Base-by-base conservation (phyloP, 2,113 vertebrate species). In the Pithys albifrons region DNA sequence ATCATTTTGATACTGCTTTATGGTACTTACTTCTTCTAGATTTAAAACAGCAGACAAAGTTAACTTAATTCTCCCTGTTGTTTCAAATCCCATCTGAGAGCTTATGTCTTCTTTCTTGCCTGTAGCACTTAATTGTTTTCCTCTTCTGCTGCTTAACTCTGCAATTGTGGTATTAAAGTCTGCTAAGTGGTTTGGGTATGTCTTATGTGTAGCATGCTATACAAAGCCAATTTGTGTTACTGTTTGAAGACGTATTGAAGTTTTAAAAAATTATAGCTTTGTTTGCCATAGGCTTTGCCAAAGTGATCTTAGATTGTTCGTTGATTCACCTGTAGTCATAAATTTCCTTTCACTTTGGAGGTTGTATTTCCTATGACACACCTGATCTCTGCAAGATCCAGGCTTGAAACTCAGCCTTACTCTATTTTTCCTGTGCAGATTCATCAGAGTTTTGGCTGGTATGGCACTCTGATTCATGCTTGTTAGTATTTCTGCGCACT, bases 101-200 rank as follows among this genome's bases (percentile, higher is more conserved):
- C 52, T 90, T 85, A 39, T 52, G 28, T 95, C 84, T 89, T 90
- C 72, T 80, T 92, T 61, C 61, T 91, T 81, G 57, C 85, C 66
- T 81, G 45, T 55, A 92, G 78, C 75, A 72, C 58, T 90, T 88
- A 69, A 58, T 86, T 83, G 46, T 77, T 79, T 69, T 82, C 29
- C 17, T 73, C 28, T 85, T 61, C 55, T 83, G 35, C 70, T 88
- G 51, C 76, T 94, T 90, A 92, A 77, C 20, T 64, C 52, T 78
- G 8, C 59, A 79, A n/a, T 12, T 79, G 54, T 51, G 75, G 9
- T 85, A 28, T 54, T 90, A 61, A 88, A 89, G 20, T 67, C 76
- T 82, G 29, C 29, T 41, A 19, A 64, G 27, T 80, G 25, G 74
- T 95, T 87, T 82, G 64, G n/a, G 27, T 81, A 29, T 39, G 55